phyloP scores from a whole-genome alignment of 2,888 invertebrate genomes.

The Drosophila paramelanica region DNA sequence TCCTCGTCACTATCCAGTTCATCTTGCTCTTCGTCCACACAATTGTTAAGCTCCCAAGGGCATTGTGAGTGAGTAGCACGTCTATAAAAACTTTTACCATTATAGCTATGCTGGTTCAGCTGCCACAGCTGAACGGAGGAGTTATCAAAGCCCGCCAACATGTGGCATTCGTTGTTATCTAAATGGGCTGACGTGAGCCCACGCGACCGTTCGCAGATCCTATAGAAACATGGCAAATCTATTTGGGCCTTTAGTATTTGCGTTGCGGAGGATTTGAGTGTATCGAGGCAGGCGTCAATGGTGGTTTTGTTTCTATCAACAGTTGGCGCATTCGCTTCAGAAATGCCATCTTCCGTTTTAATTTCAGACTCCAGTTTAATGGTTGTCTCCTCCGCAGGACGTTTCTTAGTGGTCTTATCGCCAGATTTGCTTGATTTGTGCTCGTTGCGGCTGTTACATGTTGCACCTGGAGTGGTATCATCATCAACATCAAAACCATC shows the following conservation, averaged over 20 bases:
- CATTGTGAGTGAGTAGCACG: constrained; percentile 71
- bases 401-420: constrained; percentile 54
- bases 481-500: constrained; percentile 48
- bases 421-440: constrained; percentile 40
- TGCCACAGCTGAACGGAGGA: constrained; percentile 84
- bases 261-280: constrained; percentile 56
- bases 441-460: constrained; percentile 27
- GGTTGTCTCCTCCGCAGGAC: constrained; percentile 59
- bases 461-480: constrained; percentile 7
- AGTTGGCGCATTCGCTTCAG: constrained; percentile 27
- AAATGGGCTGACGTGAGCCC: constrained; percentile 79
- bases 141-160: constrained; percentile 83
- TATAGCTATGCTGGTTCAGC: constrained; percentile 79
- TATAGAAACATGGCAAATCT: constrained; percentile 72
- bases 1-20: constrained; percentile 53
- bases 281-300: constrained; percentile 64
- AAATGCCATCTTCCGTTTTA: constrained; percentile 58
- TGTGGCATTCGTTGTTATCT: constrained; percentile 83
- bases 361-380: constrained; percentile 64
- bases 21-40: constrained; percentile 62
- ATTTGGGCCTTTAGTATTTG: constrained; percentile 69
- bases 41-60: constrained; percentile 82
- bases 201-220: constrained; percentile 67
- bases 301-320: constrained; percentile 38
- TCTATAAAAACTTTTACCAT: constrained; percentile 82